Evolutionary conservation across 2,888 invertebrate species (phyloP).

Genomic region (Lasioglossum leucozonium): DNA sequence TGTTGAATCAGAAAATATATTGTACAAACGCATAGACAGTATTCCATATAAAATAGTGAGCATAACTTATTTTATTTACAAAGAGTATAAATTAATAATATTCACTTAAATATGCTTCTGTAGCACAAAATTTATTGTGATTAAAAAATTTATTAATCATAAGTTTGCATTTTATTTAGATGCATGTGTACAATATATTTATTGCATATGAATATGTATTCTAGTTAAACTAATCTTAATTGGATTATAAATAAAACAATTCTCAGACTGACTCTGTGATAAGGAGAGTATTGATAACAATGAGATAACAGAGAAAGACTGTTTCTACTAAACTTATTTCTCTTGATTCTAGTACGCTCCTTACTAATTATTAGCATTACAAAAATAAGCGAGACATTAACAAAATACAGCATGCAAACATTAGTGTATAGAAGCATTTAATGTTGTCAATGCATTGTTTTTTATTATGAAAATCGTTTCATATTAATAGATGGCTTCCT

Average conservation of each 20-base stretch:
- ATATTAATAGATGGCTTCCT: constrained; percentile 1
- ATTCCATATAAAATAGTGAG: not conserved
- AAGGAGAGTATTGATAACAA: constrained; percentile 68
- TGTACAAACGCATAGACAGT: constrained; percentile 40
- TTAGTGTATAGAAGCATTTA: constrained; percentile 56
- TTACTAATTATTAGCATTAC: constrained; percentile 59
- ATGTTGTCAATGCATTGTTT: constrained; percentile 34
- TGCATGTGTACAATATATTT: constrained; percentile 48
- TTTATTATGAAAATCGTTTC: constrained; percentile 23
- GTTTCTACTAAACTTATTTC: constrained; percentile 61
- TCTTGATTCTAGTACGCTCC: constrained; percentile 66
- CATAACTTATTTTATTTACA: not conserved
- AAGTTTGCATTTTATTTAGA: not conserved
- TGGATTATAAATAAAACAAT: constrained; percentile 55
- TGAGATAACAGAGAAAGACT: constrained; percentile 64
- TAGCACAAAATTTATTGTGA: not conserved
- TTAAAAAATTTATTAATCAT: not conserved
- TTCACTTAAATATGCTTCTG: not conserved
- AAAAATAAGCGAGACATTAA: constrained; percentile 66
- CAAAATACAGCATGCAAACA: constrained; percentile 64
- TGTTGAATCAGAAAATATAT: constrained; percentile 56
- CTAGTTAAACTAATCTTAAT: constrained; percentile 56
- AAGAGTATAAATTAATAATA: not conserved
- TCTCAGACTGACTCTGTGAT: constrained; percentile 58
- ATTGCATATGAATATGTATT: constrained; percentile 43